These are phyloP conservation scores for Coptodon bakossiorum DNA, from an alignment of 2,113 vertebrate species.

Conservation along the genomic window DNA sequence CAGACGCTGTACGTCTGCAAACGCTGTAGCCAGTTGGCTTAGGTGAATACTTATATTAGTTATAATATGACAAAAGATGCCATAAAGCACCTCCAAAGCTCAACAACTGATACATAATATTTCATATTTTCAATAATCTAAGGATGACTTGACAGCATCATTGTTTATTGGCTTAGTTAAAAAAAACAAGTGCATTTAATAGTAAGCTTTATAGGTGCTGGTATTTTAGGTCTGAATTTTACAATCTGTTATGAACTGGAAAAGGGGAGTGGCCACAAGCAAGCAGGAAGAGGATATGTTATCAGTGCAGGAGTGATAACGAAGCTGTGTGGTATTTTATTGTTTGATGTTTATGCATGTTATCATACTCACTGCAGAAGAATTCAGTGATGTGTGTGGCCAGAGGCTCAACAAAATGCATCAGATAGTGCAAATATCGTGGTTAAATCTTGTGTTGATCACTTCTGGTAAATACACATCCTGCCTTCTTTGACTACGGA, in stretches of 20 bases:
- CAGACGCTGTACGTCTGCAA: accelerated
- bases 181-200: background rate
- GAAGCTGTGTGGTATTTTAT: background rate
- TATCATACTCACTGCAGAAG: background rate
- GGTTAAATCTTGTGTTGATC: background rate
- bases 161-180: background rate
- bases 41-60: background rate
- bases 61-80: background rate
- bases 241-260: background rate
- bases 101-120: background rate
- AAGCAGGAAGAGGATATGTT: background rate
- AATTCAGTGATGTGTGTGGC: background rate
- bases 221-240: background rate
- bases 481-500: background rate
- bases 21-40: background rate
- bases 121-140: too few species aligned
- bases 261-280: background rate
- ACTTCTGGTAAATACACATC: background rate
- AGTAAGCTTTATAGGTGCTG: background rate
- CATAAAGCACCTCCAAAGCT: background rate
- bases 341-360: background rate
- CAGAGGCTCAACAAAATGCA: background rate
- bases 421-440: background rate
- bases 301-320: background rate
- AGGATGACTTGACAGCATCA: background rate